Percentiles rank a stretch among this genome's conserved stretches.
Evolutionary conservation across 2,797 vertebrate genomes (phyloP).

Genomic region (Betta splendens): DNA sequence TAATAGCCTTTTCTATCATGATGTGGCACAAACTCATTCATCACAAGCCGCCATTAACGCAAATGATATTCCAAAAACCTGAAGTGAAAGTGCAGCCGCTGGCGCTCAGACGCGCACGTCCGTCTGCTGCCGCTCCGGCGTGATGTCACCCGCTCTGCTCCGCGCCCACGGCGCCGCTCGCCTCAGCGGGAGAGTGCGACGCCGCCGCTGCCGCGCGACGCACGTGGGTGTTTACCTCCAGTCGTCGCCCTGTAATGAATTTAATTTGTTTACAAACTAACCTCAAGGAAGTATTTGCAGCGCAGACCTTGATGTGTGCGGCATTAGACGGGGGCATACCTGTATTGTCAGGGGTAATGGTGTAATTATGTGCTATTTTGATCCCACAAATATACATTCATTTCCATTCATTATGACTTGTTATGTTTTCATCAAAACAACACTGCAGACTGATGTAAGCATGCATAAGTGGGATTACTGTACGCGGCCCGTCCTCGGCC

Average conservation of each 20-base stretch:
- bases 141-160: slow-evolving; percentile 40
- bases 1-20: slow-evolving; percentile 61
- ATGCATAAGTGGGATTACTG: slow-evolving; percentile 74
- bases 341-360: slow-evolving; percentile 78
- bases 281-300: slow-evolving; percentile 77
- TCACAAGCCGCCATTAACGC: slow-evolving; percentile 60
- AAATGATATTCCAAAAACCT: slow-evolving; percentile 50
- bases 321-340: slow-evolving; percentile 75
- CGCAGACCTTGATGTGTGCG: slow-evolving; percentile 73
- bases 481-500: slow-evolving; percentile 49
- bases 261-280: slow-evolving; percentile 80
- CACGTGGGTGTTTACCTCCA: slow-evolving; percentile 62
- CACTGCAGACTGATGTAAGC: slow-evolving; percentile 76
- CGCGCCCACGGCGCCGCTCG: slow-evolving; percentile 24
- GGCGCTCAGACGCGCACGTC: slow-evolving; percentile 43
- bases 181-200: slow-evolving; percentile 24
- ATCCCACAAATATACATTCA: slow-evolving; percentile 79
- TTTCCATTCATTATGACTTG: slow-evolving; percentile 83
- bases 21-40: slow-evolving; percentile 59
- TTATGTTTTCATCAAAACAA: slow-evolving; percentile 81
- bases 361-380: slow-evolving; percentile 85
- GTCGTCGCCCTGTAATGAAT: slow-evolving; percentile 66
- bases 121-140: slow-evolving; percentile 25
- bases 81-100: slow-evolving; percentile 36
- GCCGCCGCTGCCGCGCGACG: slow-evolving; percentile 31